Percentiles rank a stretch among this genome's conserved stretches.
These are phyloP conservation scores for Pseudochaenichthys georgianus DNA, from an alignment of 2,797 vertebrate species.

Conservation along the genomic window DNA sequence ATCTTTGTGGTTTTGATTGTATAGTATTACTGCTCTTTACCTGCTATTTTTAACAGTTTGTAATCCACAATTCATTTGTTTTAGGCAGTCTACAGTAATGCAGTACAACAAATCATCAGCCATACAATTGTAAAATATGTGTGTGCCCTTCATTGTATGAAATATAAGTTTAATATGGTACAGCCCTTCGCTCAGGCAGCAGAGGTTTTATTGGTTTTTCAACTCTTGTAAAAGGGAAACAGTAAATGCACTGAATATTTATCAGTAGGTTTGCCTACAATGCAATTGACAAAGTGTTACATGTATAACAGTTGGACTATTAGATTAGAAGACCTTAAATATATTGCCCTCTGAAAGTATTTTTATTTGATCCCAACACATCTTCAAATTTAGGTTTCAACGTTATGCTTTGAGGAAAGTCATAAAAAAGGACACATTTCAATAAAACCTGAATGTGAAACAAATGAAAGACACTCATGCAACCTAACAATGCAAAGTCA, in stretches of 20 bases:
- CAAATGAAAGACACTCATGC: slow-evolving; percentile 71
- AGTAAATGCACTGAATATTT: slow-evolving; percentile 81
- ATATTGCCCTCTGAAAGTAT: slow-evolving; percentile 44
- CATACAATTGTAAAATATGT: slow-evolving; percentile 58
- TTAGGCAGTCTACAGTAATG: slow-evolving; percentile 59
- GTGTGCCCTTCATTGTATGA: slow-evolving; percentile 46
- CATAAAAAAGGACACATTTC: slow-evolving; percentile 51
- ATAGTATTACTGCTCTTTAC: slow-evolving; percentile 63
- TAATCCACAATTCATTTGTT: slow-evolving; percentile 32
- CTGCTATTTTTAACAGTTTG: slow-evolving; percentile 39
- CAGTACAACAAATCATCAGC: slow-evolving; percentile 68
- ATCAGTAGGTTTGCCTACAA: slow-evolving; percentile 61
- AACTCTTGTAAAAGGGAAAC: slow-evolving; percentile 63
- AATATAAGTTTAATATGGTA: slow-evolving; percentile 46
- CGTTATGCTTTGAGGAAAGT: slow-evolving; percentile 58
- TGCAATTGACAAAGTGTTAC: slow-evolving; percentile 71
- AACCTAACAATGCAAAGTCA: slow-evolving; percentile 84
- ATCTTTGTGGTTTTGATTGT: slow-evolving; percentile 68
- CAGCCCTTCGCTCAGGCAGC: slow-evolving; percentile 66
- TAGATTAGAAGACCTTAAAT: slow-evolving; percentile 46
- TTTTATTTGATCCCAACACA: slow-evolving; percentile 56
- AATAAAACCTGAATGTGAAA: slow-evolving; percentile 47
- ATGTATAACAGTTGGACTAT: slow-evolving; percentile 55
- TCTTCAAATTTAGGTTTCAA: slow-evolving; percentile 62
- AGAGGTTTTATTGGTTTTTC: slow-evolving; percentile 58